Base-by-base conservation (phyloP, 2,797 vertebrate genomes). In the Poecilia wingei region DNA sequence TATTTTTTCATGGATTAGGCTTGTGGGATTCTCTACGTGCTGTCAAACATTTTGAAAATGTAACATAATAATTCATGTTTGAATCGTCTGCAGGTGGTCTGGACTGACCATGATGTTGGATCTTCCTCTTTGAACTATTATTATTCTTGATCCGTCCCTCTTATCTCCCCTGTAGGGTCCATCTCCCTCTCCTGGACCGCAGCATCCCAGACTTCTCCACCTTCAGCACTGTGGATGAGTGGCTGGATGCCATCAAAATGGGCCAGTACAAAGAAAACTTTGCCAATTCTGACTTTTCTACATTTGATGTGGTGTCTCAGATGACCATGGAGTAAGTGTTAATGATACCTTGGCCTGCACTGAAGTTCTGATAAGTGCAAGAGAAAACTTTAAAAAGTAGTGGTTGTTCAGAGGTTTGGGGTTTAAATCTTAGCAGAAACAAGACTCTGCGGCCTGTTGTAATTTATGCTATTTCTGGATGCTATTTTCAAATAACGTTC, bases 231-330 rank as follows among this genome's bases (percentile, higher is more conserved):
- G 98, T 99, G 94, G 98, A 98, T 0, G 98, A 99, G 84, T 99
- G 98, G 98, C 96, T 99, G 92, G 98, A 99, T 16, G 98, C 98
- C 94, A 99, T 99, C 94, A 99, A 99, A 95, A 99, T 99, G 98
- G 98, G 98, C 85, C 98, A 99, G 88, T 99, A 99, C 95, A 99
- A 99, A 95, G 98, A 99, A 93, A 99, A 96, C 91, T 99, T 99
- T 25, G 95, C 97, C 96, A 97, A 82, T 10, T 96, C 97, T 0
- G 97, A 98, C 89, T 98, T 98, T 89, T 95, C 96, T 77, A 97
- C 96, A 86, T 99, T 99, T 78, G 98, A 99, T 1, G 93, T 97
- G n/a, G 98, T 99, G 82, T 99, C 98, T 53, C 98, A 99, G 94
- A 99, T 99, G 98, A 98, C 97, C 80, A 98, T 99, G 97, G 98